A percentile compares a stretch with the other conserved stretches of the same genome.
Evolutionary conservation across 1,140 invertebrate genomes (phyloP).

Genomic region (Maniola jurtina): DNA sequence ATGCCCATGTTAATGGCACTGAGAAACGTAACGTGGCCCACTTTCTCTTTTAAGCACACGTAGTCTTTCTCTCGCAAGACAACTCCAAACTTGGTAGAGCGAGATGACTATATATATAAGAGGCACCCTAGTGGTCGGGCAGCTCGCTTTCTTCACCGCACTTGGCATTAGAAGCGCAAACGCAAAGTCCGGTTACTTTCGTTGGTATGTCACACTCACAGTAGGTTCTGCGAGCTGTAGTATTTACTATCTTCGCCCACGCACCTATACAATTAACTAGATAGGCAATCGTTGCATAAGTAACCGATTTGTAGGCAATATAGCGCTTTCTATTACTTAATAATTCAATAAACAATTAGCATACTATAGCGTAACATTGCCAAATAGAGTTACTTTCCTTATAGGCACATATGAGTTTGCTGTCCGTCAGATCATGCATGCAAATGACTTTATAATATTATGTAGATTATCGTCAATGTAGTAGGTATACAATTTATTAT

Average conservation of each 20-base stretch:
- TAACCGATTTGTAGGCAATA: conserved; percentile 16
- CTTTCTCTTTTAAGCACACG: conserved; percentile 76
- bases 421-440: neutral
- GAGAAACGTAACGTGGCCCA: conserved; percentile 76
- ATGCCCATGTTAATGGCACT: conserved; percentile 73
- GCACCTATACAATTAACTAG: conserved; percentile 50
- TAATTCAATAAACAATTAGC: conserved; percentile 19
- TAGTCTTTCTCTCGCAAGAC: conserved; percentile 61
- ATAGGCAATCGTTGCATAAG: conserved; percentile 55
- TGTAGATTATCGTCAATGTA: neutral
- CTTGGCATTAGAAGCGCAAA: conserved; percentile 66
- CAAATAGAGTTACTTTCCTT: conserved; percentile 10
- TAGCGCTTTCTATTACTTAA: conserved; percentile 26
- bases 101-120: conserved; percentile 61
- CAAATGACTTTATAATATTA: neutral
- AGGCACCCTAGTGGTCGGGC: conserved; percentile 52
- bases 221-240: conserved; percentile 43
- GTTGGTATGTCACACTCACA: conserved; percentile 60
- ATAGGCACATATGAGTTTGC: conserved; percentile 2
- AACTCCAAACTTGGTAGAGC: conserved; percentile 40
- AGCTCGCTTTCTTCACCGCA: conserved; percentile 75
- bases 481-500: neutral
- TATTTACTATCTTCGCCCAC: conserved; percentile 36
- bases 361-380: conserved; percentile 18
- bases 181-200: conserved; percentile 75